These are phyloP conservation scores for Phrynocephalus guinanensis DNA, from an alignment of 2,797 vertebrate species.

Conservation along the genomic window DNA sequence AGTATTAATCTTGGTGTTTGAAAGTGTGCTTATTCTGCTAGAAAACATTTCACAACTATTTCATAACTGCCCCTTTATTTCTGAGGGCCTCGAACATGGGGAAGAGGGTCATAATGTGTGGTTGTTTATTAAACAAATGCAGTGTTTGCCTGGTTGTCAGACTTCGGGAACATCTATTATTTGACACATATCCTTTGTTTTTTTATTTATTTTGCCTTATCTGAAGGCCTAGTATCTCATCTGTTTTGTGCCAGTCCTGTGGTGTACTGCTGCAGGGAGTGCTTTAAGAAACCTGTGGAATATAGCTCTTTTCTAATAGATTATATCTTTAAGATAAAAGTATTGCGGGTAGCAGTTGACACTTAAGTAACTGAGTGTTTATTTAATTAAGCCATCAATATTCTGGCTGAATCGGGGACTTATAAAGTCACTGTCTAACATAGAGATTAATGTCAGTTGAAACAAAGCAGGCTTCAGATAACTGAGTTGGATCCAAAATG, in stretches of 20 bases:
- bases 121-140: constrained; percentile 7
- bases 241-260: background rate
- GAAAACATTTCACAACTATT: background rate
- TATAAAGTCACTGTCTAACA: background rate
- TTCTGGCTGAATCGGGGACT: background rate
- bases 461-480: background rate
- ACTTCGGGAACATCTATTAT: background rate
- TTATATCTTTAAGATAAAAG: background rate
- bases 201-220: background rate
- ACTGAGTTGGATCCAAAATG: background rate
- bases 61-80: background rate
- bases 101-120: background rate
- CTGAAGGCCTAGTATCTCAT: background rate
- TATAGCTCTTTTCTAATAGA: background rate
- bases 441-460: background rate
- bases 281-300: fast-evolving
- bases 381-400: background rate
- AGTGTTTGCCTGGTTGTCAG: background rate
- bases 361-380: background rate
- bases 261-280: background rate
- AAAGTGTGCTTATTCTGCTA: background rate
- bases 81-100: background rate
- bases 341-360: background rate
- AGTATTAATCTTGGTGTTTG: background rate
- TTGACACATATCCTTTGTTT: background rate